Base-by-base conservation (phyloP, 1,140 invertebrate genomes). In the Marisa cornuarietis region DNA sequence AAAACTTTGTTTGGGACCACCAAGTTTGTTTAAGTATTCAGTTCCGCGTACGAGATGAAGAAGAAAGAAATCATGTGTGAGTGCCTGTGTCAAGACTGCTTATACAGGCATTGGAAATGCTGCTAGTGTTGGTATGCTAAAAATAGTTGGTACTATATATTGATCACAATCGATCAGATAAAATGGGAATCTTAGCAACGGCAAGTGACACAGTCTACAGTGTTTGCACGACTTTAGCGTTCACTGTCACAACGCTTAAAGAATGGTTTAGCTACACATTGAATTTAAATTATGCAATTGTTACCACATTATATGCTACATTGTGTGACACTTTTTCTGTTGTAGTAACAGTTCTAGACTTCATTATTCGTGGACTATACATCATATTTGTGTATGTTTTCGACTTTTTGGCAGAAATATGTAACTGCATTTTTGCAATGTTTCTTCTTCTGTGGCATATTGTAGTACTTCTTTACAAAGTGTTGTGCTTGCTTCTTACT, bases 371-470 rank as follows among this genome's bases (percentile, higher is more conserved):
- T 16, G 26, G 54, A 61, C 49, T 81, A 16, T 65, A 69, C 22
- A 68, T 61, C 6, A 26, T 83, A 16, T 22, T 76, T 18, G 31
- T 76, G 42, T 73, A 76, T 65, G 51, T 79, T 24, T 71, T 76
- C 16, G 82, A 83, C 18, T 83, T 83, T 80, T 22, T 78, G 14
- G 18, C 24, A 16, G 82, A 83, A 74, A 31, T 83, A 18, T 74
- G 62, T 66, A 61, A 24, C 8, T 83, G 82, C 54, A 24, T 83
- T 20, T 72, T 63, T 42, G 69, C 78, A n/a, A 72, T 83, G 24
- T n/a, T 78, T 49, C 52, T 78, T 20, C 73, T 83, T 18, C 54
- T 81, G 62, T 81, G 80, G 82, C 79, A 58, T 20, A 71, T 83
- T 58, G 11, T 79, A 5, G 42, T 83, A 24, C 52, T 83, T 9